Evolutionary conservation across 2,888 invertebrate genomes (phyloP), one percentile per base, ranked within the genome.

Genomic region (Slavum lentiscoides): DNA sequence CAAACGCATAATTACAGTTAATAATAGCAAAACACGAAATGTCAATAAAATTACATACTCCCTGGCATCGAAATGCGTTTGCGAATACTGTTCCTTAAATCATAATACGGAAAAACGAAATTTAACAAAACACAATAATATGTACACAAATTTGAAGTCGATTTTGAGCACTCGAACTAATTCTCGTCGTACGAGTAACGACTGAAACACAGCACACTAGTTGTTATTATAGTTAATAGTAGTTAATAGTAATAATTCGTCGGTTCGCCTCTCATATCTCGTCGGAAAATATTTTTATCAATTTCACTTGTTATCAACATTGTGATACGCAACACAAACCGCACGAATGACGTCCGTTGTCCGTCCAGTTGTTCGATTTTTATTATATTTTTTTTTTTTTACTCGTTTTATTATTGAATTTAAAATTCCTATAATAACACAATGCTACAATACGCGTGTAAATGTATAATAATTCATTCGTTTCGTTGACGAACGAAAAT

Each of bases 61-160:
- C 69, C 77, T 55, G 69, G 77, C 77, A 77, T 77, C 53, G 77
- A 69, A 61, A 62, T 21, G 62, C 21, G 13, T 64, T 74, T 49
- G 30, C 9, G 37, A 6, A 21, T 74, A 21, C 30, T n/a, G n/a
- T 21, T 49, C n/a, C 23, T 55, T n/a, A 74, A 53, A 64, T 64
- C 74, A 74, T 74, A 21, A 15, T 23, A 72, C 1, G 55, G 5
- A 19, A 21, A 53, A n/a, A 37, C 21, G 1, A 30, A 59, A 59
- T 43, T 7, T 17, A 9, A 21, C 21, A 39, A 39, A 43, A 17
- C 30, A 6, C 3, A 43, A 43, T 43, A 43, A 43, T 9, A 43
- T 9, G 1, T 30, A 43, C 6, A n/a, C 15, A 72, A 39, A 72
- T 39, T 0, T 43, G 5, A 59, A 72, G 39, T 39, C 17, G 7